A percentile compares a stretch with the other conserved stretches of the same genome.
Evolutionary conservation across 2,113 vertebrate genomes (phyloP).

Genomic region (Spheniscus mendiculus): DNA sequence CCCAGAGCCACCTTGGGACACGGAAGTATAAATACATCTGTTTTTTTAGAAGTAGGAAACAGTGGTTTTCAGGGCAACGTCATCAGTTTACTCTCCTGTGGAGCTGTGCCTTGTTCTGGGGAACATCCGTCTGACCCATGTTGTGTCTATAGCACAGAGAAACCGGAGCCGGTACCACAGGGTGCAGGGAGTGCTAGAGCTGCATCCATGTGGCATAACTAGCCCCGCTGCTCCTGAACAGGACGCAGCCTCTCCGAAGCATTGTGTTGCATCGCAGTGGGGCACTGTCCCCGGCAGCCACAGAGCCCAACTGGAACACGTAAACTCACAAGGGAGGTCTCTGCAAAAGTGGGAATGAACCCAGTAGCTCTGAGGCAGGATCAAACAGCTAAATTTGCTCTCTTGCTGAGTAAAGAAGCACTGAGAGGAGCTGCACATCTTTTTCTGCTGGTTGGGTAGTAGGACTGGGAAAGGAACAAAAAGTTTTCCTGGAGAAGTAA

Average conservation of each 20-base stretch:
- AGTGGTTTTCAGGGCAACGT: not conserved
- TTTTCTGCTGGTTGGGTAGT: not conserved
- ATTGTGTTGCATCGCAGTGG: rapidly evolving
- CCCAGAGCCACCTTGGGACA: not conserved
- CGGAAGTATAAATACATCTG: not conserved
- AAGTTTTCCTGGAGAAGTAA: not conserved
- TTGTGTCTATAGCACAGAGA: not conserved
- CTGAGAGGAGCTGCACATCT: not conserved
- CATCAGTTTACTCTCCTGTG: not conserved
- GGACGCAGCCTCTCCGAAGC: not conserved
- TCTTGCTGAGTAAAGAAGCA: not conserved
- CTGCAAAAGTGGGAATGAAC: not conserved
- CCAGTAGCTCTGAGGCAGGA: not conserved
- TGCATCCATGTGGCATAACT: not conserved
- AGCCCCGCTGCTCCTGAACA: not conserved
- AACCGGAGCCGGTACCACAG: not conserved
- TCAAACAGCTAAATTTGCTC: not conserved
- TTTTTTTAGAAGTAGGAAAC: not conserved
- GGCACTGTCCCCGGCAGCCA: not conserved
- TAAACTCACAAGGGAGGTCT: constrained; percentile 14
- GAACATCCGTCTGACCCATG: not conserved
- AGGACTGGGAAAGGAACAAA: not conserved
- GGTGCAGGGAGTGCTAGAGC: not conserved
- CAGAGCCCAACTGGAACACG: not conserved
- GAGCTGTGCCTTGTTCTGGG: not conserved